Base-by-base conservation (phyloP, 2,888 invertebrate species). In the Rhabditoides inermis region DNA sequence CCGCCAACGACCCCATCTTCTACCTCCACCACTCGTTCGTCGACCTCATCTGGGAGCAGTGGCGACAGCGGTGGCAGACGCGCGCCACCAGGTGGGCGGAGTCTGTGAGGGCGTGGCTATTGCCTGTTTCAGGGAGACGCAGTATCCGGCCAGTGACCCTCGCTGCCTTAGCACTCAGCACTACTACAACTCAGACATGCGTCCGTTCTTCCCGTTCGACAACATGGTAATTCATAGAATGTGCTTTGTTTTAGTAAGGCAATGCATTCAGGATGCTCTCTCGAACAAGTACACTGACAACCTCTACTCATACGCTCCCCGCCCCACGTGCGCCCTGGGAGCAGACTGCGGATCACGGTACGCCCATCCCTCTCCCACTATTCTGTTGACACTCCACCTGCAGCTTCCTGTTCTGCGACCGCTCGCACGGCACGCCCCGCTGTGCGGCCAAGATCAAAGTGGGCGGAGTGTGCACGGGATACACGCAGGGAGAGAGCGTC, bases 21-120 rank as follows among this genome's bases (percentile, higher is more conserved):
- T 78, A 67, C 60, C 55, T 78, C 18, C 76, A 76, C 47, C 78
- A 78, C 51, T 56, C 69, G 0, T 78, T 77, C 53, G 66, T 77
- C 27, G 78, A 78, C 56, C 61, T 70, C 18, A 56, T 77, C 4
- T 77, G 76, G 75, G 76, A 77, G 50, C 49, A 68, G 45, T 70
- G 64, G 63, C 53, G 70, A 40, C 59, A 58, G 32, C 23, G 23
- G 12, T 32, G 44, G 45, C 57, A 58, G 41, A 39, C 46, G 12
- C 5, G 5, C n/a, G n/a, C n/a, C n/a, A n/a, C n/a, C n/a, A n/a
- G n/a, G n/a, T n/a, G n/a, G n/a, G n/a, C n/a, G n/a, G n/a, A n/a
- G n/a, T n/a, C n/a, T n/a, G n/a, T n/a, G n/a, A n/a, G n/a, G n/a
- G n/a, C n/a, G n/a, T n/a, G n/a, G n/a, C n/a, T n/a, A n/a, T n/a